Percentiles rank a stretch among this genome's conserved stretches.
phyloP scores from a whole-genome alignment of 2,888 invertebrate species.

The Nasonia oneida region DNA sequence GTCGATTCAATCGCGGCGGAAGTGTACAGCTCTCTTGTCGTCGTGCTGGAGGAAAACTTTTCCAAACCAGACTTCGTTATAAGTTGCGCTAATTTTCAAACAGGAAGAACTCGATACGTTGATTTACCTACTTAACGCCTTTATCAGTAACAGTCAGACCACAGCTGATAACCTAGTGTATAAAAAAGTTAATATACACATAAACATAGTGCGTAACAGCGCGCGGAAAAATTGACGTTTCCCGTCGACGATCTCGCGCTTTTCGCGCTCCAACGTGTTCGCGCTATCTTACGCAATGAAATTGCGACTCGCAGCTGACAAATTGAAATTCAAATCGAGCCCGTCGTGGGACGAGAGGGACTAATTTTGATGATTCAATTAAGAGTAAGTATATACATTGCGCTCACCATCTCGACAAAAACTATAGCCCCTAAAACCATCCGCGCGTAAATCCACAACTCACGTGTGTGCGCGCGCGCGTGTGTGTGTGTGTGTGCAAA shows the following conservation, averaged over 20 bases:
- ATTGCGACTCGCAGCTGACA: neutral
- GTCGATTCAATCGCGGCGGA: neutral
- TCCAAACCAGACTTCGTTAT: neutral
- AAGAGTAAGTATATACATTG: too few species aligned
- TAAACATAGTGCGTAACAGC: neutral
- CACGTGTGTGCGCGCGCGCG: too few species aligned
- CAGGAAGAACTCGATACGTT: neutral
- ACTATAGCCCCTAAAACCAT: neutral
- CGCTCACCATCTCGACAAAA: neutral
- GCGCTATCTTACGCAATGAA: neutral
- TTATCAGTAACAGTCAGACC: neutral
- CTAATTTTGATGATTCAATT: neutral
- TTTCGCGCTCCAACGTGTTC: neutral
- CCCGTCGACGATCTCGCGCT: neutral
- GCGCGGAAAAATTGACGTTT: neutral
- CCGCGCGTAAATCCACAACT: neutral
- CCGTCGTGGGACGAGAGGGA: neutral
- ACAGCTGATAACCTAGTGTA: neutral
- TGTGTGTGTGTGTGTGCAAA: too few species aligned
- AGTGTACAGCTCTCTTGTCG: neutral
- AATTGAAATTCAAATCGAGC: conserved; percentile 4
- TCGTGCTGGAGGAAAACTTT: neutral
- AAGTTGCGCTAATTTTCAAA: neutral
- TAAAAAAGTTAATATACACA: neutral
- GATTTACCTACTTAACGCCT: neutral